Evolutionary conservation across 2,797 vertebrate genomes (phyloP).

Genomic region (Hydrolagus colliei): DNA sequence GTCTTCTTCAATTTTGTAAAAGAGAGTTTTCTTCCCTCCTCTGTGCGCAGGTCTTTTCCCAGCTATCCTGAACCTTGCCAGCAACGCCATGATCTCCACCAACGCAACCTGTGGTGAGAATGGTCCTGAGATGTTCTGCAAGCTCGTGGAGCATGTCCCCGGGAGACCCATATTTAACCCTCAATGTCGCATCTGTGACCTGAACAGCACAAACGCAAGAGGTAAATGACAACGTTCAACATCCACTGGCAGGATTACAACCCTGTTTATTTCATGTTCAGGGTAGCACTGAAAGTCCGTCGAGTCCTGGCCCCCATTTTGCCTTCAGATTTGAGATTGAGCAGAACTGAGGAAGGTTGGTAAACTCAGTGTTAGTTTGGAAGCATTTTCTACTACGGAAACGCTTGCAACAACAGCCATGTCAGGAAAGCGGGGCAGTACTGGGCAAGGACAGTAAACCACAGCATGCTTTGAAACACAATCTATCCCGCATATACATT

Average conservation of each 20-base stretch:
- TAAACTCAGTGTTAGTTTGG: no score
- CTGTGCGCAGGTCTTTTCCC: slow-evolving; percentile 76
- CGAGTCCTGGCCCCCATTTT: neutral
- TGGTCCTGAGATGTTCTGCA: slow-evolving; percentile 81
- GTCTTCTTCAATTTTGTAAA: slow-evolving; percentile 33
- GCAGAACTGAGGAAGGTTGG: no score
- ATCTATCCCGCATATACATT: no score
- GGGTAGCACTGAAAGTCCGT: no score
- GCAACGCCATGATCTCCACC: slow-evolving; percentile 71
- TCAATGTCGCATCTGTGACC: slow-evolving; percentile 76
- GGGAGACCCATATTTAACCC: slow-evolving; percentile 71
- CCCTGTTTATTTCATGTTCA: neutral
- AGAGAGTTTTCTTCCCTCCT: neutral
- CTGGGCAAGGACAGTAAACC: no score
- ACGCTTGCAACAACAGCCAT: no score
- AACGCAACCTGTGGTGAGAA: slow-evolving; percentile 86
- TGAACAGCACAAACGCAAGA: slow-evolving; percentile 65
- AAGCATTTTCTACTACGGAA: no score
- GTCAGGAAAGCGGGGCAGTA: no score
- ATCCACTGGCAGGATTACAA: no score
- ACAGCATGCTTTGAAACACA: no score
- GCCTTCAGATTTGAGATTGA: neutral
- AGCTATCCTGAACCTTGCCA: slow-evolving; percentile 86
- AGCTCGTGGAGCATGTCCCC: slow-evolving; percentile 88
- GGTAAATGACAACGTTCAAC: slow-evolving; percentile 49